phyloP scores from a whole-genome alignment of 2,797 vertebrate genomes.

The Epinephelus malabaricus region DNA sequence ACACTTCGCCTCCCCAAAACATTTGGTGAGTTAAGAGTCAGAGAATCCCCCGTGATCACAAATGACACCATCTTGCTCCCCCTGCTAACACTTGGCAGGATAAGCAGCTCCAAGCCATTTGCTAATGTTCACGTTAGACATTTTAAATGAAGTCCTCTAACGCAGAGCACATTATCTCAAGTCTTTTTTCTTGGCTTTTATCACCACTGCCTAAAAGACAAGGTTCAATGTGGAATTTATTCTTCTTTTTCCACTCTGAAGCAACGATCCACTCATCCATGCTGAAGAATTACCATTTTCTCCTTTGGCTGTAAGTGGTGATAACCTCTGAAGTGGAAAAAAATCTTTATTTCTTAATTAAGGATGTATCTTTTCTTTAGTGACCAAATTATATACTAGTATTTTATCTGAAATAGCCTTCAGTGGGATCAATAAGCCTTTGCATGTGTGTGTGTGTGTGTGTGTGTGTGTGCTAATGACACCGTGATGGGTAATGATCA shows the following conservation, averaged over 20 bases:
- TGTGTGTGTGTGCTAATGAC: background rate
- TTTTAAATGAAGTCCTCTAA: conserved; percentile 40
- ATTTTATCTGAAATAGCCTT: conserved; percentile 17
- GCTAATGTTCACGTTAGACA: conserved; percentile 32
- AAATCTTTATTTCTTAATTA: conserved; percentile 38
- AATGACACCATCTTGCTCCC: conserved; percentile 22
- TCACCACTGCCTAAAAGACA: background rate
- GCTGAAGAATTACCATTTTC: conserved; percentile 2
- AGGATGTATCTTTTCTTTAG: conserved; percentile 25
- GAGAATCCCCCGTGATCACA: conserved; percentile 43
- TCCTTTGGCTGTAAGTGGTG: background rate
- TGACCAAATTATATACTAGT: background rate
- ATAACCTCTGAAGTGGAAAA: conserved; percentile 11
- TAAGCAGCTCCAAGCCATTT: conserved; percentile 19
- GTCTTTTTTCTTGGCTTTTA: conserved; percentile 15
- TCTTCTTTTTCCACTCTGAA: background rate
- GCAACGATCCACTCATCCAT: conserved; percentile 15
- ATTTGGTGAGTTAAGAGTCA: conserved; percentile 77
- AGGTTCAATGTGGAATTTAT: background rate
- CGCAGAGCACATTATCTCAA: conserved; percentile 23
- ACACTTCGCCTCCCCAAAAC: conserved; percentile 73
- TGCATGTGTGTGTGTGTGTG: background rate
- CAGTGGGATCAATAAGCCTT: conserved; percentile 8
- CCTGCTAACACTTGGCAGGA: conserved; percentile 19
- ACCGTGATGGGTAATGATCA: conserved; percentile 24